Base-by-base conservation (phyloP, 2,797 vertebrate species). In the Liparis tanakae region DNA sequence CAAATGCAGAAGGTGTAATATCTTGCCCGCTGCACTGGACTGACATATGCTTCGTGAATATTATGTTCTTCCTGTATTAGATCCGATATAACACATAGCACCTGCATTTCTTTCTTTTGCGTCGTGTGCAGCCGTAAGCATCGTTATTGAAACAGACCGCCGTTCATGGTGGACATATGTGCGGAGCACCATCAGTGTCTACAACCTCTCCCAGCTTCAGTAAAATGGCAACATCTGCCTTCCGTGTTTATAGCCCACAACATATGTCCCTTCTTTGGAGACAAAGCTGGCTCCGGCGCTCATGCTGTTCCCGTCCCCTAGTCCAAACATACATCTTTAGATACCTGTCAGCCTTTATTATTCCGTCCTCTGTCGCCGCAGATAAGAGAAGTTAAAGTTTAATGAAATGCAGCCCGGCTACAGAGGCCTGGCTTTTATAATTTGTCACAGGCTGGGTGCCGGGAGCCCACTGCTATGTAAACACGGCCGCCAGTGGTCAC, bases 301-400 rank as follows among this genome's bases (percentile, higher is more conserved):
- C 80, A 85, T 91, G 90, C 92, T 93, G 93, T 93, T 93, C 91
- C 85, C 87, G 89, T 93, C 90, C 88, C 88, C 91, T 90, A 93
- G 94, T 93, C 94, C 91, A 93, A 93, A 92, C 91, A 92, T 92
- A 91, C 93, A 93, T 92, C 91, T 95, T 95, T 85, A 86, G 75
- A 89, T 88, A 92, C 92, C 89, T 95, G 92, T 93, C 61, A 68
- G 89, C 89, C 85, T 96, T 95, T 95, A 95, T 91, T 91, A 92
- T 92, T 91, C 91, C 77, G 70, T 92, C 88, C 88, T 94, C 93
- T 93, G 85, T 90, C 58, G 55, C 86, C 72, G 74, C 89, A 90
- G 92, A 95, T 91, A 93, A 94, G 91, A 86, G 80, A 91, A 95
- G 93, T 93, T 92, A 94, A 95, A 94, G 94, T 96, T 95, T 95